Evolutionary conservation across 2,113 vertebrate genomes (phyloP).

Genomic region (Uria lomvia): DNA sequence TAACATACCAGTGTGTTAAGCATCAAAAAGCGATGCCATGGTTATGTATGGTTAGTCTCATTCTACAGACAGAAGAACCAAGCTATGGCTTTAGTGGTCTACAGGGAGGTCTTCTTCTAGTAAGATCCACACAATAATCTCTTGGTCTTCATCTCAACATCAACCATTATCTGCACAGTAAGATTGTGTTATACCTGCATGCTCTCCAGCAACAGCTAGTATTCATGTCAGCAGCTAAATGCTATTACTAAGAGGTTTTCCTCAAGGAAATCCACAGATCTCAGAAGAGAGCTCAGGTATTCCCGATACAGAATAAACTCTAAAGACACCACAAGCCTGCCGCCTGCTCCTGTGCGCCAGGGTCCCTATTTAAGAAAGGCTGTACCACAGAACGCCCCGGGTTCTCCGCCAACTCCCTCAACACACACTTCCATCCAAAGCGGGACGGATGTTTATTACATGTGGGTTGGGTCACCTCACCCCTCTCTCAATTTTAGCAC

Average conservation of each 20-base stretch:
- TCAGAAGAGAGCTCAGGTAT: not conserved
- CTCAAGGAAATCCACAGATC: not conserved
- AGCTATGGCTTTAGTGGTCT: not conserved
- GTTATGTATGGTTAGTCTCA: not conserved
- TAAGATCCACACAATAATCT: not conserved
- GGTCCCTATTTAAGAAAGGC: not conserved
- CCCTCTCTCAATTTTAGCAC: constrained; percentile 16
- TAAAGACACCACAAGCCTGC: not conserved
- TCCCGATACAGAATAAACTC: not conserved
- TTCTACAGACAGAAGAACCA: not conserved
- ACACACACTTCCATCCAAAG: not conserved
- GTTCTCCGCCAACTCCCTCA: not conserved
- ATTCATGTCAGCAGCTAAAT: not conserved
- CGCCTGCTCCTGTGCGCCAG: not conserved
- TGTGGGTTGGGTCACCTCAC: constrained; percentile 3
- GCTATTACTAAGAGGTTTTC: not conserved
- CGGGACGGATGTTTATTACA: not conserved
- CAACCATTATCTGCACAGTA: not conserved
- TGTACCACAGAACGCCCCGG: not conserved
- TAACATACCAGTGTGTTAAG: not conserved
- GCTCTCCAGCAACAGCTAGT: not conserved
- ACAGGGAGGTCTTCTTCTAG: not conserved
- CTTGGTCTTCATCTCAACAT: not conserved
- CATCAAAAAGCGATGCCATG: not conserved
- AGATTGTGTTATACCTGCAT: too few species aligned